Base-by-base conservation (phyloP, 2,797 vertebrate genomes). In the Buceros bicornis region DNA sequence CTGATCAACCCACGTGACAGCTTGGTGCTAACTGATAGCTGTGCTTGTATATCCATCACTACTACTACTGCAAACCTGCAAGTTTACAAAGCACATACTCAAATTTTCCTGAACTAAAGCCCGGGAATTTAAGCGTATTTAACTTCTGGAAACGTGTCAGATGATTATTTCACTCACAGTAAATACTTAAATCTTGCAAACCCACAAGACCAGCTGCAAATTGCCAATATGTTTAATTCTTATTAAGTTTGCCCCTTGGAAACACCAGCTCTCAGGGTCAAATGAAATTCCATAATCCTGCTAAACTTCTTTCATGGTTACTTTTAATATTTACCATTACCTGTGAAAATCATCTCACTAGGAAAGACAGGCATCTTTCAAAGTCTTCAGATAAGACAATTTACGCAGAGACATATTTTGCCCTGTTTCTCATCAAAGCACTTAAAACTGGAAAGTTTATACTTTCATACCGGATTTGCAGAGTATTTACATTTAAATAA, bases 401-500 rank as follows among this genome's bases (percentile, higher is more conserved):
- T 93, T 71, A 77, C 93, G 28, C 56, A 60, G 60, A 73, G 31
- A 92, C 43, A 61, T 53, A 64, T 66, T 92, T 88, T 91, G 61
- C 62, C 67, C 73, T 33, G 37, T 81, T 92, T 74, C 65, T 92
- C 82, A 95, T 90, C 84, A 93, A 96, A 97, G 90, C 22, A 70
- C 31, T 84, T 87, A 93, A 90, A 91, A 90, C 72, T 66, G 66
- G 40, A 20, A 94, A 94, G 79, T 96, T 91, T 92, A 83, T 58
- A 81, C 82, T 96, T 96, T 97, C 80, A 45, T 88, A 91, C 10
- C 0, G 0, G 87, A 95, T 95, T 94, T 91, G 53, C 83, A 92
- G 74, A 81, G 58, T 88, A 95, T 95, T 94, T 97, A 97, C 92
- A 95, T 95, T 97, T 95, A 96, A 97, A 96, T 93, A 91, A 97